Base-by-base conservation (phyloP, 2,113 vertebrate species). In the Gallinago jamesoni region DNA sequence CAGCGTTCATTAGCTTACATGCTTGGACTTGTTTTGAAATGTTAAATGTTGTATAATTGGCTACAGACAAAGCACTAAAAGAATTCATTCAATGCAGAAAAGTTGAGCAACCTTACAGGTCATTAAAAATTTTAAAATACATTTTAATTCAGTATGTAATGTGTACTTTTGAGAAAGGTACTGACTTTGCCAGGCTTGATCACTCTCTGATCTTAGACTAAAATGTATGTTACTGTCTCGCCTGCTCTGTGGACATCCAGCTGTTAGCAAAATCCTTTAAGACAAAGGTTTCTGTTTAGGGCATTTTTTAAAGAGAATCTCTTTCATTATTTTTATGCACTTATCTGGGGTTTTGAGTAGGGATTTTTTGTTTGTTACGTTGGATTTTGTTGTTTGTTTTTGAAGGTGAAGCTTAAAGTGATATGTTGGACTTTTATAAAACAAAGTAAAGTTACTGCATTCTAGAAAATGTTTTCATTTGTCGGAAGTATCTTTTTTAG, bases 11-110 rank as follows among this genome's bases (percentile, higher is more conserved):
- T 69, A 83, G 21, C 16, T 83, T 79, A 60, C 83, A 4, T 25
- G 83, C 74, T 74, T 84, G 39, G 53, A 43, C 93, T 92, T 95
- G 88, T 92, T 89, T 86, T 78, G 60, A 93, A 72, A 63, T 35
- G 22, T 59, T 81, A 64, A 41, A 63, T 43, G 15, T 50, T 87
- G 67, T 68, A 16, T 75, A 55, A 56, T 22, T 73, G 35, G 35
- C 45, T 84, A 23, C 66, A 81, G n/a, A 17, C 3, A 43, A 56
- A 63, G 12, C 21, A 17, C 21, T 69, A 5, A 23, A 68, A 27
- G 75, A 81, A 43, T 37, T 84, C 9, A 14, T 14, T 56, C 5
- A 0, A 10, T 78, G 25, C 37, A 48, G 76, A 63, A 39, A 37
- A 84, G 47, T 17, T 95, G 22, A 60, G 41, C 67, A 77, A 85